Evolutionary conservation across 2,797 vertebrate genomes (phyloP).

Genomic region (Microctenopoma stevenorrisi): DNA sequence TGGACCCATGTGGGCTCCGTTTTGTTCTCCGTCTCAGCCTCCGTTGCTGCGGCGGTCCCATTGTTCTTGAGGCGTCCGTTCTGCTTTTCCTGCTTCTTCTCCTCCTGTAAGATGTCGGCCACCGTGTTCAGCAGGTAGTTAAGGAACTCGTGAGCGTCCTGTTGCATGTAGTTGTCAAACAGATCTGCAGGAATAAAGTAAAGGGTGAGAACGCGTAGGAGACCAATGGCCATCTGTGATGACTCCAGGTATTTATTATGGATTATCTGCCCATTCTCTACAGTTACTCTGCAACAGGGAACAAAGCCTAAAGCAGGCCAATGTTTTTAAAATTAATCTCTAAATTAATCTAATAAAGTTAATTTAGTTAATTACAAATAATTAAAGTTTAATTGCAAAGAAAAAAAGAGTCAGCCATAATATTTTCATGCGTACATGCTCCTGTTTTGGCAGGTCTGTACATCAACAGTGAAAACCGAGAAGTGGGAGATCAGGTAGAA

Average conservation of each 20-base stretch:
- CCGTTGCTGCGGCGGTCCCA: constrained; percentile 85
- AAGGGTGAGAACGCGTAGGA: not conserved
- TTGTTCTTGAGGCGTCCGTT: constrained; percentile 95
- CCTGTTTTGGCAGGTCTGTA: constrained; percentile 37
- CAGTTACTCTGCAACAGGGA: not conserved
- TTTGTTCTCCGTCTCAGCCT: constrained; percentile 85
- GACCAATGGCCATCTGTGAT: not conserved
- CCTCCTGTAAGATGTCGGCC: constrained; percentile 97
- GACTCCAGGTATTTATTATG: not conserved
- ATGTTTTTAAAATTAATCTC: no score
- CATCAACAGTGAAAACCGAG: constrained; percentile 53
- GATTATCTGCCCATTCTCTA: not conserved
- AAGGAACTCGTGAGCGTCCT: constrained; percentile 97
- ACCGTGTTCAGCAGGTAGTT: constrained; percentile 99
- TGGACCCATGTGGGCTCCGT: constrained; percentile 96
- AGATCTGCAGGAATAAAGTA: constrained; percentile 84
- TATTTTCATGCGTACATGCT: not conserved
- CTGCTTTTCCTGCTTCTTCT: constrained; percentile 97
- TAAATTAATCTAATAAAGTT: not conserved
- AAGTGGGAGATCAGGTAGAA: not conserved
- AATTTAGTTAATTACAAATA: not conserved
- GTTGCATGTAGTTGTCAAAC: constrained; percentile 99
- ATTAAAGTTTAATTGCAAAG: no score
- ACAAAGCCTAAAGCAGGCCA: not conserved
- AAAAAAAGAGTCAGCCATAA: not conserved